Evolutionary conservation across 2,888 invertebrate species (phyloP), one percentile per base, ranked within the genome.

Genomic region (Harmothoe impar): DNA sequence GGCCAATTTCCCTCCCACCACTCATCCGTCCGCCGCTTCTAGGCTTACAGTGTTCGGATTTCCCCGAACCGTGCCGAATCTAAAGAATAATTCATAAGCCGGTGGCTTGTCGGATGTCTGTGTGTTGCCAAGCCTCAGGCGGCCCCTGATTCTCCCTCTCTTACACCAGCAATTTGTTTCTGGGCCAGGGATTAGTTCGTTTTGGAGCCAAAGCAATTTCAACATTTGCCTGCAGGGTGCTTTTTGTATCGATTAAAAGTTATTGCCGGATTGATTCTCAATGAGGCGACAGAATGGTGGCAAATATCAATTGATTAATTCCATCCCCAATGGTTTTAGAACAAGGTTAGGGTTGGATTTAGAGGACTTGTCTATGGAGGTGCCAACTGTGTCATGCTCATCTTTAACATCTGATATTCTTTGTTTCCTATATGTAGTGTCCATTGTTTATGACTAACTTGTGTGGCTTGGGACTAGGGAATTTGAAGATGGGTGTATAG

Each of bases 291-390:
- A 29, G 15, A 72, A 15, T 72, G 25, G 72, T 72, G 29, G 31
- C 62, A 29, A 72, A 72, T 72, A 29, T 25, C 72, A 72, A 29
- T 72, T 72, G 72, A 72, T 72, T 72, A 72, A 72, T 29, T 29
- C 25, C 20, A n/a, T 62, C n/a, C 62, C 15, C 23, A n/a, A 62
- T 20, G 62, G 3, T 62, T 62, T 62, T 62, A 62, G 3, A 43
- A 43, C 43, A 43, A 43, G 3, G 43, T 43, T 43, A 43, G 3
- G 43, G 43, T 43, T 3, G 3, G 43, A 43, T 43, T 43, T 43
- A 43, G 10, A 43, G 43, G 3, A 43, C 43, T 10, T 43, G 10
- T 43, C 43, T 43, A 10, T 43, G 10, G 43, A 43, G 43, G 10
- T 43, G 43, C 43, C 43, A 7, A 43, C 43, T 43, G 5, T 43